A percentile compares a stretch with the other conserved stretches of the same genome.
Conservation (phyloP, 1,140 invertebrate species). For the Pseudomyrmex dendroicus region DNA sequence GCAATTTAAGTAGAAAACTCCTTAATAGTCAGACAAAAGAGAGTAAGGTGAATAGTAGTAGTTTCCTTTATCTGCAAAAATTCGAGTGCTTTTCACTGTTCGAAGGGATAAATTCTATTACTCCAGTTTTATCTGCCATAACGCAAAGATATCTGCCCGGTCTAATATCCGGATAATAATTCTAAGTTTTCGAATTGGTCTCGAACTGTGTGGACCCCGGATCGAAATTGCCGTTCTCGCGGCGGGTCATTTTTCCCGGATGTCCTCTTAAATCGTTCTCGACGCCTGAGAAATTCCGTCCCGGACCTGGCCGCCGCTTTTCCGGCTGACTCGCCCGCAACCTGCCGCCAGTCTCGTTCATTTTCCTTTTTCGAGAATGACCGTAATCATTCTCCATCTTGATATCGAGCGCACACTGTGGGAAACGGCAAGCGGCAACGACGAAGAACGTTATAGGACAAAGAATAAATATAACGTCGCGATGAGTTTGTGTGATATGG, state of each 20-base stretch:
- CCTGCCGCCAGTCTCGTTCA: slow-evolving; percentile 47
- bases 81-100: not conserved
- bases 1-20: slow-evolving; percentile 23
- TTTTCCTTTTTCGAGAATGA: slow-evolving; percentile 62
- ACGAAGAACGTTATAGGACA: slow-evolving; percentile 39
- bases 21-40: slow-evolving; percentile 7
- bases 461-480: slow-evolving; percentile 39
- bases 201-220: slow-evolving; percentile 22
- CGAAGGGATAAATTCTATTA: not conserved
- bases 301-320: slow-evolving; percentile 54
- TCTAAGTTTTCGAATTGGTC: slow-evolving; percentile 39
- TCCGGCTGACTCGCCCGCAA: slow-evolving; percentile 53
- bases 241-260: slow-evolving; percentile 75
- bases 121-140: not conserved
- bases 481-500: not conserved
- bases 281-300: slow-evolving; percentile 71
- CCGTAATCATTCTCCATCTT: slow-evolving; percentile 55
- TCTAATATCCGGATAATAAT: slow-evolving; percentile 27
- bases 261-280: slow-evolving; percentile 67
- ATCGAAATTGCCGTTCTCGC: slow-evolving; percentile 68
- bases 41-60: not conserved
- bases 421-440: slow-evolving; percentile 49
- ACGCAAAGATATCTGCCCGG: not conserved
- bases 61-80: slow-evolving; percentile 15
- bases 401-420: slow-evolving; percentile 51